phyloP scores from a whole-genome alignment of 1,140 invertebrate genomes.

The Phthorimaea operculella region DNA sequence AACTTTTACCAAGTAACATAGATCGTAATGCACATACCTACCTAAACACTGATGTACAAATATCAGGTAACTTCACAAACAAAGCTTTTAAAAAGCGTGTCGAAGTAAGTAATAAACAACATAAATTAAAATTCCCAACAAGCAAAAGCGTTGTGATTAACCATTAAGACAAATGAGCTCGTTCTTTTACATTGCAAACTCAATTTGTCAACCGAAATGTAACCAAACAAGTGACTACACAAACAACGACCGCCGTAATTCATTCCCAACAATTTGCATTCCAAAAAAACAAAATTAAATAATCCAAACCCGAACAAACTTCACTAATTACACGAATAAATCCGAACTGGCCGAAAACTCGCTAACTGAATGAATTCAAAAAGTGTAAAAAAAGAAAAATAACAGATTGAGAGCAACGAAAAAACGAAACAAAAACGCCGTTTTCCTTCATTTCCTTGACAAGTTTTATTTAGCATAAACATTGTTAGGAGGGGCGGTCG shows the following conservation, averaged over 20 bases:
- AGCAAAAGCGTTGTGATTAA: no score
- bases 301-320: conserved; percentile 53
- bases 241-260: conserved; percentile 32
- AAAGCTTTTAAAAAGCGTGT: no score
- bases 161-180: no score
- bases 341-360: conserved; percentile 51
- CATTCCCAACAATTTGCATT: conserved; percentile 42
- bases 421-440: conserved; percentile 27
- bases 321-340: conserved; percentile 64
- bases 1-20: no score
- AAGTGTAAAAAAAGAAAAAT: conserved; percentile 39
- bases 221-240: conserved; percentile 12
- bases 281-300: conserved; percentile 48
- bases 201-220: neutral
- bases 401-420: conserved; percentile 49
- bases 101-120: no score
- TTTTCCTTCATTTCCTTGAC: conserved; percentile 46
- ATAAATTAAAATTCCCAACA: no score
- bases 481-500: conserved; percentile 51
- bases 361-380: conserved; percentile 38
- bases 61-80: no score
- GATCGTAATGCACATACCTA: no score
- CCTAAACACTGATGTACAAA: no score
- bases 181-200: neutral
- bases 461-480: conserved; percentile 66